phyloP scores from a whole-genome alignment of 1,140 invertebrate species.

The Bombus impatiens region DNA sequence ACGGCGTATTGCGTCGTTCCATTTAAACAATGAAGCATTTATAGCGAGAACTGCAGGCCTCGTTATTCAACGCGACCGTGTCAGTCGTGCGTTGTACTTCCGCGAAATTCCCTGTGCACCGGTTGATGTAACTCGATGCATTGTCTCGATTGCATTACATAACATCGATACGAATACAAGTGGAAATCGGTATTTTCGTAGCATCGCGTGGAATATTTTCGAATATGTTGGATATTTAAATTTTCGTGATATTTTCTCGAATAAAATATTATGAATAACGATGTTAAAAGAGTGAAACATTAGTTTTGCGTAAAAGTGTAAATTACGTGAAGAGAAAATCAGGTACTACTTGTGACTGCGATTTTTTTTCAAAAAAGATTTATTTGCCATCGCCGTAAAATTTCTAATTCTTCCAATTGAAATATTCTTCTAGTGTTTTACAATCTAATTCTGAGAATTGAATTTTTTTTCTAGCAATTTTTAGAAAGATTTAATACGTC shows the following conservation, averaged over 20 bases:
- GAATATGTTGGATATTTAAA: not conserved
- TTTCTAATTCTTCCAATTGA: no score
- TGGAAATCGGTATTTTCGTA: not conserved
- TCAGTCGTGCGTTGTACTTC: constrained; percentile 58
- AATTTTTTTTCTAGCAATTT: no score
- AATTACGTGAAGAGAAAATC: no score
- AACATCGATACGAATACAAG: not conserved
- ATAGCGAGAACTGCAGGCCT: constrained; percentile 45
- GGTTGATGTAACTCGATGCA: constrained; percentile 43
- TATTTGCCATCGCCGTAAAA: no score
- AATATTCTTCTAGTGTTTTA: no score
- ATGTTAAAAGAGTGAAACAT: no score
- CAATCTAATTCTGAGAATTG: no score
- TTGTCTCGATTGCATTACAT: constrained; percentile 48
- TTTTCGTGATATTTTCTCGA: not conserved
- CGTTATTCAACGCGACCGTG: constrained; percentile 57
- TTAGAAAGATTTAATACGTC: no score
- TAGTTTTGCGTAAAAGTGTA: no score
- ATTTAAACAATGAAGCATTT: constrained; percentile 54
- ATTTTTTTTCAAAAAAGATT: no score
- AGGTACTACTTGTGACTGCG: no score
- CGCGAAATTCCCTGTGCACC: constrained; percentile 44
- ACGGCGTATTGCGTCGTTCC: constrained; percentile 40
- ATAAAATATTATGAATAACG: not conserved
- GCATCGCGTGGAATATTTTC: not conserved